phyloP scores from a whole-genome alignment of 1,140 invertebrate genomes.

The Pseudoatta argentina region DNA sequence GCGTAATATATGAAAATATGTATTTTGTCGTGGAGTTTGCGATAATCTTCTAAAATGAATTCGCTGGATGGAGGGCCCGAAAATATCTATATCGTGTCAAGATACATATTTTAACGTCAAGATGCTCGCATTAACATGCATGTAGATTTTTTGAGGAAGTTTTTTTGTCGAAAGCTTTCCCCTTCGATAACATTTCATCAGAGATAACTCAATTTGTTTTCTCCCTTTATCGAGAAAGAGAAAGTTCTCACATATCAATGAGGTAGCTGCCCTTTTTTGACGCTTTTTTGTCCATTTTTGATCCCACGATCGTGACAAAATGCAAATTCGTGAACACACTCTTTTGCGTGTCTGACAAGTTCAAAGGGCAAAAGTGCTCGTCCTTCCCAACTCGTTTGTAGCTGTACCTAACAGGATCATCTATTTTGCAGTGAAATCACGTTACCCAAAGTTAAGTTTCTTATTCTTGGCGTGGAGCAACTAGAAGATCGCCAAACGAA shows the following conservation, averaged over 20 bases:
- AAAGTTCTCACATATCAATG: slow-evolving; percentile 65
- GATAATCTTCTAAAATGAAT: neutral
- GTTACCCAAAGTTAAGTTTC: slow-evolving; percentile 43
- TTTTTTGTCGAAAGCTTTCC: neutral
- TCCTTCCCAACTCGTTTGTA: slow-evolving; percentile 57
- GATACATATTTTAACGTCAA: neutral
- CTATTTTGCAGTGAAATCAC: slow-evolving; percentile 57
- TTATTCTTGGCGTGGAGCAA: slow-evolving; percentile 19
- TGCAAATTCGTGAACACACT: slow-evolving; percentile 67
- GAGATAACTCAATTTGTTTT: slow-evolving; percentile 63
- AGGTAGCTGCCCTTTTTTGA: slow-evolving; percentile 11
- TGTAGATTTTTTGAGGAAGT: neutral
- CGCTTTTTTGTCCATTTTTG: neutral
- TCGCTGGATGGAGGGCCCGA: neutral
- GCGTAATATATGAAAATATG: neutral
- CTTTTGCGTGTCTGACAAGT: slow-evolving; percentile 46
- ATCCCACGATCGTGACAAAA: slow-evolving; percentile 53
- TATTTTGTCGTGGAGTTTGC: neutral
- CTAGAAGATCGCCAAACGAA: slow-evolving; percentile 18
- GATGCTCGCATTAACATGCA: neutral
- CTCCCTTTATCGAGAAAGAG: slow-evolving; percentile 25
- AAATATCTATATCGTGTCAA: neutral
- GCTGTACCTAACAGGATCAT: slow-evolving; percentile 8
- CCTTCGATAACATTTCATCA: slow-evolving; percentile 33
- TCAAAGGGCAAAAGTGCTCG: slow-evolving; percentile 42